Percentiles rank a stretch among this genome's conserved stretches.
phyloP scores from a whole-genome alignment of 1,140 invertebrate genomes.

The Drosophila rufa region DNA sequence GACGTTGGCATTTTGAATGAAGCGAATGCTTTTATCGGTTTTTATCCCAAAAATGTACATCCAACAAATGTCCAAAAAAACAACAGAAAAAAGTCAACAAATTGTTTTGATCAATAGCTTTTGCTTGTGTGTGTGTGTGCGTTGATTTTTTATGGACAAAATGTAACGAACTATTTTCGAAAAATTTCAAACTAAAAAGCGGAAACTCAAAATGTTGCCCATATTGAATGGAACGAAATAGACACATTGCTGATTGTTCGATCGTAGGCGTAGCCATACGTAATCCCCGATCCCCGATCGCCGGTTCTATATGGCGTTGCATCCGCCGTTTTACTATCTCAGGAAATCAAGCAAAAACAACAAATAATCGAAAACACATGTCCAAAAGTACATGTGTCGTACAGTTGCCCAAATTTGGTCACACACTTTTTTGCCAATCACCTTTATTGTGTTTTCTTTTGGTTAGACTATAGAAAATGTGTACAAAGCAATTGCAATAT shows the following conservation, averaged over 20 bases:
- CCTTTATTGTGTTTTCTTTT: constrained; percentile 33
- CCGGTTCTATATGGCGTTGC: constrained; percentile 59
- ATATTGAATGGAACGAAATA: constrained; percentile 24
- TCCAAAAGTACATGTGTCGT: constrained; percentile 29
- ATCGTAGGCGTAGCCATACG: constrained; percentile 21
- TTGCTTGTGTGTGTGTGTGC: not conserved
- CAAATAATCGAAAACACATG: constrained; percentile 17
- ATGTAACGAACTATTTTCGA: constrained; percentile 62
- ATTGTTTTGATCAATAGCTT: constrained; percentile 22
- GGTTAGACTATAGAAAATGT: constrained; percentile 2
- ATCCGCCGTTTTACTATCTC: constrained; percentile 65
- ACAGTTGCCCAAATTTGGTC: constrained; percentile 49
- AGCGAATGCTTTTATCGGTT: constrained; percentile 64
- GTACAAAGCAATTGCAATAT: constrained; percentile 38
- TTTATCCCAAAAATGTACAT: constrained; percentile 71
- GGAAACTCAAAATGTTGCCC: constrained; percentile 68
- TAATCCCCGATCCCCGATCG: constrained; percentile 19
- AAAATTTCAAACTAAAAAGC: constrained; percentile 53
- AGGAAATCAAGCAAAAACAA: constrained; percentile 51
- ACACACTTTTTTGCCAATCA: constrained; percentile 27
- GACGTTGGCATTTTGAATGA: constrained; percentile 70
- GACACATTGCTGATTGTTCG: constrained; percentile 17
- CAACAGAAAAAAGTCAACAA: constrained; percentile 13
- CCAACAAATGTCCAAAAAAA: constrained; percentile 30
- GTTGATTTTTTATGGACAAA: constrained; percentile 52